Conservation (phyloP, 2,113 vertebrate genomes). For the Furnarius figulus region DNA sequence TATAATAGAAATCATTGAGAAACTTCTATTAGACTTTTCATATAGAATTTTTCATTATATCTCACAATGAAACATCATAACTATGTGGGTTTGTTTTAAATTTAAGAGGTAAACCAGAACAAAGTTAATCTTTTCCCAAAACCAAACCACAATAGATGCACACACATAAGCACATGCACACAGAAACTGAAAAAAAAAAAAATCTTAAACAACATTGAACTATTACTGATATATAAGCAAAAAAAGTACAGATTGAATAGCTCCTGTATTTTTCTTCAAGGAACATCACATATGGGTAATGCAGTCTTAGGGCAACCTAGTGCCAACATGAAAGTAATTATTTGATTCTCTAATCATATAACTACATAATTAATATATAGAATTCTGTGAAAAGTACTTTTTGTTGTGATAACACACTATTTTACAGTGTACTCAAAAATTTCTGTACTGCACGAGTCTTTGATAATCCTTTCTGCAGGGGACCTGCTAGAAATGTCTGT, state of each 20-base stretch:
- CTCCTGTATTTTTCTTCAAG: not conserved
- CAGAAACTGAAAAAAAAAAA: not conserved
- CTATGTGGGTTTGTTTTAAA: not conserved
- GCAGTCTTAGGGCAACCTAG: not conserved
- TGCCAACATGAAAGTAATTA: not conserved
- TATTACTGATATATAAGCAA: not conserved
- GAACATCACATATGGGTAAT: not conserved
- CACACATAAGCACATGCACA: too few species aligned
- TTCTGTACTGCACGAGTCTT: not conserved
- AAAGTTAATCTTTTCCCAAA: not conserved
- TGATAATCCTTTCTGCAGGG: not conserved
- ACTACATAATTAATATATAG: not conserved
- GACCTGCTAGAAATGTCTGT: not conserved
- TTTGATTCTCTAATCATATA: not conserved
- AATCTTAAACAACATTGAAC: not conserved
- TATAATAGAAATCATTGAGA: not conserved
- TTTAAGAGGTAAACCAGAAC: not conserved
- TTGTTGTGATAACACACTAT: not conserved
- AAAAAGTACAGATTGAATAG: not conserved
- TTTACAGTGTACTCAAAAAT: not conserved
- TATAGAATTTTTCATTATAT: not conserved
- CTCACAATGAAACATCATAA: not conserved
- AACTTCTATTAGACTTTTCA: not conserved
- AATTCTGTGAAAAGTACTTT: not conserved
- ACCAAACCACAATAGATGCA: not conserved